A percentile compares a stretch with the other conserved stretches of the same genome.
These are phyloP conservation scores for Microcebus tavaratra DNA, from an alignment of 2,113 vertebrate species.

Conservation along the genomic window DNA sequence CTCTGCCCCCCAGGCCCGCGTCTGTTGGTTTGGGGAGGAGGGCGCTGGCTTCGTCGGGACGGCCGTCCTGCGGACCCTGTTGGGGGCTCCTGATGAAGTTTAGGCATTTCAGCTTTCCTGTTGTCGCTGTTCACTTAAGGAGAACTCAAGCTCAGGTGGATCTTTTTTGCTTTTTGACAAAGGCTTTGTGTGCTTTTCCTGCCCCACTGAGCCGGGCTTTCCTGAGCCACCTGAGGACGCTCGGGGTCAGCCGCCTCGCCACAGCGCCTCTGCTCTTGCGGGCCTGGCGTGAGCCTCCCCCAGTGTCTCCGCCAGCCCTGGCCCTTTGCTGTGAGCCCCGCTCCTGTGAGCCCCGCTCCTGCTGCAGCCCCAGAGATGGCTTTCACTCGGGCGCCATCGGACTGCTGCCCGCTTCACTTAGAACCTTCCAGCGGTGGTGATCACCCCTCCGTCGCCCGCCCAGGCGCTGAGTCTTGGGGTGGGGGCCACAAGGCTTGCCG, in stretches of 20 bases:
- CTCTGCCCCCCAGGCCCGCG: too few relatives aligned
- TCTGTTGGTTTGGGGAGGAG: too few relatives aligned
- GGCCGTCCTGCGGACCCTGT: too few relatives aligned
- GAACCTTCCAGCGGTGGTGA: background rate
- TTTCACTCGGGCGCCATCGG: rapidly evolving
- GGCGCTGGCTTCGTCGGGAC: too few relatives aligned
- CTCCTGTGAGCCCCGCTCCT: background rate
- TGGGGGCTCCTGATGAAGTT: background rate
- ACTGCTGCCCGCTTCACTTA: background rate
- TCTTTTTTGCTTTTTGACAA: background rate
- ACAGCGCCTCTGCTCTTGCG: too few relatives aligned
- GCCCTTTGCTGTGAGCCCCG: too few relatives aligned
- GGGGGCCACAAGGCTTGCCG: background rate
- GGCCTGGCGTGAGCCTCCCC: background rate
- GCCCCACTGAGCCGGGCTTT: background rate
- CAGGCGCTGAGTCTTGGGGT: background rate
- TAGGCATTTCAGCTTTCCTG: background rate
- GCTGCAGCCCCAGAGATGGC: background rate
- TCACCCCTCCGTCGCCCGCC: rapidly evolving
- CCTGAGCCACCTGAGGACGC: background rate
- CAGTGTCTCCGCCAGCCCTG: background rate
- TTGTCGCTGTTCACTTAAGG: background rate
- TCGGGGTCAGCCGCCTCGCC: too few relatives aligned
- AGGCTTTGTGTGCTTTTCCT: background rate
- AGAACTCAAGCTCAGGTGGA: background rate